Conservation (phyloP, 1,140 invertebrate genomes). For the Plodia interpunctella region DNA sequence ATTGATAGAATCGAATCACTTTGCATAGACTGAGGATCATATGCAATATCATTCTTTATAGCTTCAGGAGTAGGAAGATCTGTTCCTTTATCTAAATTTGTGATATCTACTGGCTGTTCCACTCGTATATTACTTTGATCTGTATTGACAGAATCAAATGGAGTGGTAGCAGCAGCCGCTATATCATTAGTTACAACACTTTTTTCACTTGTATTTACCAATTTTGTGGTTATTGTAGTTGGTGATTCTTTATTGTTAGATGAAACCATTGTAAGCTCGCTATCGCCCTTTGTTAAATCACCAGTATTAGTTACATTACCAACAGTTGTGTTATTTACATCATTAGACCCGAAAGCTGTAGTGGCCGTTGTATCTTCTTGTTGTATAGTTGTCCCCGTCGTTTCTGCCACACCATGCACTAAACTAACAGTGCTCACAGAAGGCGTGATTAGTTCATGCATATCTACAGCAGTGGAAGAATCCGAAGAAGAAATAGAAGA, state of each 20-base stretch:
- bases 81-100: conserved; percentile 21
- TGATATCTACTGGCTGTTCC: conserved; percentile 22
- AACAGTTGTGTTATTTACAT: conserved; percentile 30
- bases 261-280: conserved; percentile 15
- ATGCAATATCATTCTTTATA: conserved; percentile 46
- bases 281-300: conserved; percentile 30
- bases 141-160: not conserved
- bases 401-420: conserved; percentile 68
- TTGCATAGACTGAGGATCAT: conserved; percentile 66
- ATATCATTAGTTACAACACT: not conserved
- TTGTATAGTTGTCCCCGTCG: conserved; percentile 22
- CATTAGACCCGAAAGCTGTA: conserved; percentile 45
- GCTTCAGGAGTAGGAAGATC: conserved; percentile 10
- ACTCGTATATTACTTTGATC: not conserved
- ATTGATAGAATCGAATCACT: conserved; percentile 66
- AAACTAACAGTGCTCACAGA: conserved; percentile 63
- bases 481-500: conserved; percentile 63
- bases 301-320: conserved; percentile 26
- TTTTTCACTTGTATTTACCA: not conserved
- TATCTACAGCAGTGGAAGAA: conserved; percentile 62
- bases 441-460: conserved; percentile 68
- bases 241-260: conserved; percentile 14
- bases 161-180: conserved; percentile 8
- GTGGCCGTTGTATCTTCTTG: conserved; percentile 37
- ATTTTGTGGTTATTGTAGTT: conserved; percentile 24